phyloP scores from a whole-genome alignment of 2,113 vertebrate genomes.

The Gambusia holbrooki region DNA sequence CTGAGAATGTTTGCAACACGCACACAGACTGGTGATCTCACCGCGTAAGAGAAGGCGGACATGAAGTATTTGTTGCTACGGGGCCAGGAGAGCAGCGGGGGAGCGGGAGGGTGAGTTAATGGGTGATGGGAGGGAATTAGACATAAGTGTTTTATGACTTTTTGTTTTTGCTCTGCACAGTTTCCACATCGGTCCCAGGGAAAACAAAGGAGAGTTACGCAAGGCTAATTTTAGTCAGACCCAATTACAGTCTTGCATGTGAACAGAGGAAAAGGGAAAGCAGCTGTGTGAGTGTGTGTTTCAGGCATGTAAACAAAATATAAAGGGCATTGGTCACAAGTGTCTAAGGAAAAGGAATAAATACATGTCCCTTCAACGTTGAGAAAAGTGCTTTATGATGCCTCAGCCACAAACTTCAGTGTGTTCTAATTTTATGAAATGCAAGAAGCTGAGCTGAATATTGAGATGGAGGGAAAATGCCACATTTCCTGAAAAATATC shows the following conservation, averaged over 20 bases:
- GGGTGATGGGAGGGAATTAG: slow-evolving; percentile 52
- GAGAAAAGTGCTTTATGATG: no score
- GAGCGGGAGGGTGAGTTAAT: slow-evolving; percentile 46
- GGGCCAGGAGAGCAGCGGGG: slow-evolving; percentile 54
- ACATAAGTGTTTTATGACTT: slow-evolving; percentile 58
- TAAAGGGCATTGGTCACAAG: not conserved
- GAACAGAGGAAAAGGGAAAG: slow-evolving; percentile 28
- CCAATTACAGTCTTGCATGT: slow-evolving; percentile 53
- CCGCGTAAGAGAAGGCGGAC: slow-evolving; percentile 60
- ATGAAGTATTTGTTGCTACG: slow-evolving; percentile 67
- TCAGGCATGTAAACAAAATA: not conserved
- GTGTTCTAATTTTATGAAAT: no score
- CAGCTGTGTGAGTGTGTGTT: slow-evolving; percentile 6
- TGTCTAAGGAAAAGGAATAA: not conserved
- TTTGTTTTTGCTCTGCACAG: slow-evolving; percentile 42
- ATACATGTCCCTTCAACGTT: no score
- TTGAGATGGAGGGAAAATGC: no score
- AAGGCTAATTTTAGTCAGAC: slow-evolving; percentile 63
- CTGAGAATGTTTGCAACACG: slow-evolving; percentile 63
- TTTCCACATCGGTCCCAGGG: slow-evolving; percentile 56
- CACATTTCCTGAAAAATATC: no score
- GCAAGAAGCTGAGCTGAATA: no score
- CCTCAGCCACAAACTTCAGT: no score
- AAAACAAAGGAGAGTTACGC: slow-evolving; percentile 69
- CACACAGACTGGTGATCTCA: slow-evolving; percentile 61